Base-by-base conservation (phyloP, 2,113 vertebrate species). In the Phyllostomus discolor region DNA sequence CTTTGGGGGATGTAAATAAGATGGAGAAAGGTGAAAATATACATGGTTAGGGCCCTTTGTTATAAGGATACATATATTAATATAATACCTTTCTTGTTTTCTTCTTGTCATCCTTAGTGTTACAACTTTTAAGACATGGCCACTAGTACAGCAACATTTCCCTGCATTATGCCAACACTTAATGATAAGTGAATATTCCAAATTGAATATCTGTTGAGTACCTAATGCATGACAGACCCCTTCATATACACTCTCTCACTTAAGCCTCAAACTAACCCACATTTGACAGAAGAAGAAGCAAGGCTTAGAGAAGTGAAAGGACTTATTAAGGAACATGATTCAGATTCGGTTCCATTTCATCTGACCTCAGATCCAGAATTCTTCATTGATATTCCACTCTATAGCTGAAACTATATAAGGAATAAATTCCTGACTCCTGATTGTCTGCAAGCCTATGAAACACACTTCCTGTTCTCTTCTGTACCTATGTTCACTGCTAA, bases 361-460 rank as follows among this genome's bases (percentile, higher is more conserved):
- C 64, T 94, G 89, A 91, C 48, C 88, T 96, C 43, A 89, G 16
- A 52, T 35, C 69, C 31, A 89, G 24, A 79, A 84, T 66, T 83
- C 43, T 38, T 38, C 7, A 84, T 52, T 86, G 59, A 59, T 59
- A 83, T 83, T 91, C 84, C 11, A 69, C 72, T 88, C 54, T 46
- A 79, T 28, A 94, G 46, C 75, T 83, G 80, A 87, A 69, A 95
- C 17, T 35, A 28, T 24, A 17, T 16, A 38, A n/a, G 78, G 19
- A 54, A 88, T 80, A 6, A 54, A 78, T 38, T 69, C 19, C 84
- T 70, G 91, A 67, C 43, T 31, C 20, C 50, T n/a, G 38, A 43
- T 81, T 86, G 2, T 62, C 76, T 92, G 38, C 88, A 87, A 94
- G 22, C 10, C 41, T 41, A 43, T 7, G 72, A 80, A 59, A 54